Base-by-base conservation (phyloP, 2,797 vertebrate species). In the Balearica regulorum region DNA sequence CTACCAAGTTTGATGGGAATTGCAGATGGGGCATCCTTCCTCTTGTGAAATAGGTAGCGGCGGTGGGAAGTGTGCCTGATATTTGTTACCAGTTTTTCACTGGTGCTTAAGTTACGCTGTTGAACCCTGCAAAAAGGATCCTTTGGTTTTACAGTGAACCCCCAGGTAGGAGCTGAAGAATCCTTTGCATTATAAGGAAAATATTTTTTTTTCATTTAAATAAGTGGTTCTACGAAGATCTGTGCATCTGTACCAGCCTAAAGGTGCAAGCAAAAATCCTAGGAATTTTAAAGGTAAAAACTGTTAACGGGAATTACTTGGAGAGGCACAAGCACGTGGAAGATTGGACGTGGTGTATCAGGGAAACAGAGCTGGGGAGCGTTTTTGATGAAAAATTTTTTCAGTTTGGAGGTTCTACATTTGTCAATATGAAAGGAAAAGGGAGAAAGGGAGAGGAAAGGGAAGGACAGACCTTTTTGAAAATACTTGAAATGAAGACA, bases 331-430 rank as follows among this genome's bases (percentile, higher is more conserved):
- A 55, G 35, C 1, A 0, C 2, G 1, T 55, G n/a, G 28, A 70
- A 48, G 16, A 5, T 10, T 41, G 66, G 41, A 12, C 0, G 0
- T 39, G 41, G 41, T n/a, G 3, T 61, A 8, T 70, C 16, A 41
- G 60, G 69, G 49, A 53, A 37, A 35, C 2, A 6, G 70, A 85
- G 33, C n/a, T 33, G 53, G 57, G 18, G 21, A 66, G 68, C 57
- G 8, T 24, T 79, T 90, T 39, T 73, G 43, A n/a, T 84, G 17
- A 89, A 79, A 39, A 48, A 5, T 19, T 53, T 73, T 89, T 89
- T 76, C 31, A 48, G 39, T 53, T 55, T 87, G 53, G 48, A 81
- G 58, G 58, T 44, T 72, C 60, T 64, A 3, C 14, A 5, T 79
- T 69, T 82, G 51, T 87, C 55, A 39, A 18, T 93, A 76, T 55